These are phyloP conservation scores for Pterocles orientalis DNA, from an alignment of 2,113 vertebrate genomes.

Conservation along the genomic window DNA sequence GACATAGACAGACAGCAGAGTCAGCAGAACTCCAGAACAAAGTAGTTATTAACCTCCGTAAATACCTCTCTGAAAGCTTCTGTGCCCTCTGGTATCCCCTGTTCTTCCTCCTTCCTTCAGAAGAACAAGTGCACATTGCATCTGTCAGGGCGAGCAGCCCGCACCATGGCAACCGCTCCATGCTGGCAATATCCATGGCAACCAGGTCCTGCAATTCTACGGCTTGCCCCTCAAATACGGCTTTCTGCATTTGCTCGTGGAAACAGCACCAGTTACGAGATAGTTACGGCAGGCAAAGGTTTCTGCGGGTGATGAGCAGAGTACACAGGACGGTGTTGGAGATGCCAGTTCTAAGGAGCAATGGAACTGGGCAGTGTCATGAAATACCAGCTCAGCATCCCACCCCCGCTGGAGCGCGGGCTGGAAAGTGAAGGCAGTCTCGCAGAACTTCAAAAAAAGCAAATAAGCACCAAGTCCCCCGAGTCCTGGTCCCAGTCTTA, in stretches of 20 bases:
- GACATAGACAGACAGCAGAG: not conserved
- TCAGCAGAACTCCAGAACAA: not conserved
- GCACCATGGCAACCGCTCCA: conserved; percentile 61
- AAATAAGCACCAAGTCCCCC: not conserved
- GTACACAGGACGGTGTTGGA: rapidly evolving
- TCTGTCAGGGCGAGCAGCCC: not conserved
- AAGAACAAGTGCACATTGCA: not conserved
- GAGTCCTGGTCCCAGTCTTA: not conserved
- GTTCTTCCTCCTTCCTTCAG: not conserved
- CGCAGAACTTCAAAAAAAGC: not conserved
- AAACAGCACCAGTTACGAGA: not conserved
- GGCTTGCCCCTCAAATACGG: not conserved
- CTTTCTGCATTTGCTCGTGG: not conserved
- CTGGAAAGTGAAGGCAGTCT: not conserved
- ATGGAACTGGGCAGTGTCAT: not conserved
- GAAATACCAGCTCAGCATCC: not conserved
- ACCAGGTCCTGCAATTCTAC: not conserved
- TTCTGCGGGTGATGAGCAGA: not conserved
- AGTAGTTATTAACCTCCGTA: not conserved
- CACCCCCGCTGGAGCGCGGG: not conserved
- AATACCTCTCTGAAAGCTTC: not conserved
- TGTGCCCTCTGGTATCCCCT: not conserved
- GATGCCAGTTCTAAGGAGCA: not conserved
- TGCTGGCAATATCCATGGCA: conserved; percentile 47
- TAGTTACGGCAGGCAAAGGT: not conserved